Base-by-base conservation (phyloP, 2,113 vertebrate genomes). In the Turnix velox region DNA sequence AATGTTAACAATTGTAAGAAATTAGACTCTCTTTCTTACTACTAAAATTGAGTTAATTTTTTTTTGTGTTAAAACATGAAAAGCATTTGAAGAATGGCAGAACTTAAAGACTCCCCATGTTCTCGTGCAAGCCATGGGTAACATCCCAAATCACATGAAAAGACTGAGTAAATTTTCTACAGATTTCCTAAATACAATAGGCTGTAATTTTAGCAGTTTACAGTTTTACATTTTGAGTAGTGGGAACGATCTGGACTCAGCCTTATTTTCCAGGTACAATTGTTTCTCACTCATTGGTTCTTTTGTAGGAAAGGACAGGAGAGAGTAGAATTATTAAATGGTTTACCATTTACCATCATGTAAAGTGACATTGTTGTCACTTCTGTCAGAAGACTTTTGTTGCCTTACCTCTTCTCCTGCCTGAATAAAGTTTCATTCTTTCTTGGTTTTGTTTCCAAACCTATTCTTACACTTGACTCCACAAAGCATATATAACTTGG, bases 131-230 rank as follows among this genome's bases (percentile, higher is more conserved):
- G 25, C 79, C 22, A 87, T 8, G 51, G 71, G 91, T 84, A 63
- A 3, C 6, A n/a, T 18, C 23, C 5, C 13, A 33, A 14, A 4
- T 67, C 45, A 43, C 0, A 0, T 66, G 46, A 62, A 66, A 81
- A 77, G 37, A 15, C 19, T 1, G 4, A n/a, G n/a, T n/a, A n/a
- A n/a, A n/a, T 49, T 76, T 61, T 22, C 8, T 77, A 77, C 19
- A 69, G 16, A 61, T 65, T 68, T 80, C 6, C 9, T 14, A 65
- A 88, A 25, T 73, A 31, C 9, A 33, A 14, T 30, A 59, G 19
- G 9, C 9, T 76, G n/a, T 4, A 71, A 18, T 42, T 83, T 77
- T 65, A 80, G 13, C 62, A 61, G 25, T 62, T 46, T 45, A 37
- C 12, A 52, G 22, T 51, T 73, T 80, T 83, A 68, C 4, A 25